Conservation (phyloP, 1,140 invertebrate species). For the Bradynema listronoti region DNA sequence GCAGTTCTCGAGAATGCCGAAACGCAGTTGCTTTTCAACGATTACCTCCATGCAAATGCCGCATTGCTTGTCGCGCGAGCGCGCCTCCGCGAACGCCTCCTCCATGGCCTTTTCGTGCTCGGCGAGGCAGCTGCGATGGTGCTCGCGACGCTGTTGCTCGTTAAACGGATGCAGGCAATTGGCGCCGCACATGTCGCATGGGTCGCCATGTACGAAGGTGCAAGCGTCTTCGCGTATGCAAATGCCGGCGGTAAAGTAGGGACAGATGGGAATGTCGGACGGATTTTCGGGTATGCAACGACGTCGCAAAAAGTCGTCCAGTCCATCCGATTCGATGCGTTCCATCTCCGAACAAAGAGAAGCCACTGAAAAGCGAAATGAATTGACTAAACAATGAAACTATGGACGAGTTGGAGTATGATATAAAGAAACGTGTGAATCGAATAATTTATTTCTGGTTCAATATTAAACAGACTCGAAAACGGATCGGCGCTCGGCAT, state of each 20-base stretch:
- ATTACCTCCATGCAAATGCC: constrained; percentile 79
- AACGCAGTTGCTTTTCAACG: constrained; percentile 74
- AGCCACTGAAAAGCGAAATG: too few relatives aligned
- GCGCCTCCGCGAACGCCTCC: constrained; percentile 72
- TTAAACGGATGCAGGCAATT: constrained; percentile 71
- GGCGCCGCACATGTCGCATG: constrained; percentile 73
- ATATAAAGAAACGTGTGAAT: too few relatives aligned
- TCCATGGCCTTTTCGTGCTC: constrained; percentile 79
- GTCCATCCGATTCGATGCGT: too few relatives aligned
- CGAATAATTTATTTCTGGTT: too few relatives aligned
- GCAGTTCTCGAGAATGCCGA: constrained; percentile 81
- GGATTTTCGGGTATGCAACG: constrained; percentile 6
- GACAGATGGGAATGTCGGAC: constrained; percentile 18
- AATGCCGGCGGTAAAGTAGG: constrained; percentile 17
- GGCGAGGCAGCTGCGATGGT: constrained; percentile 68
- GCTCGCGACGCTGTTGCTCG: constrained; percentile 66
- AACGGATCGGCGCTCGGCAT: too few relatives aligned
- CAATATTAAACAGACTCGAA: too few relatives aligned
- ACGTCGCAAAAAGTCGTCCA: too few relatives aligned
- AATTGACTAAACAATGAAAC: too few relatives aligned
- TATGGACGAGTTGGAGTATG: too few relatives aligned
- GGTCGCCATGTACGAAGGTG: constrained; percentile 70
- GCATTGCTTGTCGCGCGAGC: constrained; percentile 74
- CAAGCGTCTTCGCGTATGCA: constrained; percentile 61
- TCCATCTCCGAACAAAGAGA: too few relatives aligned